Evolutionary conservation across 2,113 vertebrate species (phyloP), one percentile per base, ranked within the genome.

Genomic region (Lepus europaeus): DNA sequence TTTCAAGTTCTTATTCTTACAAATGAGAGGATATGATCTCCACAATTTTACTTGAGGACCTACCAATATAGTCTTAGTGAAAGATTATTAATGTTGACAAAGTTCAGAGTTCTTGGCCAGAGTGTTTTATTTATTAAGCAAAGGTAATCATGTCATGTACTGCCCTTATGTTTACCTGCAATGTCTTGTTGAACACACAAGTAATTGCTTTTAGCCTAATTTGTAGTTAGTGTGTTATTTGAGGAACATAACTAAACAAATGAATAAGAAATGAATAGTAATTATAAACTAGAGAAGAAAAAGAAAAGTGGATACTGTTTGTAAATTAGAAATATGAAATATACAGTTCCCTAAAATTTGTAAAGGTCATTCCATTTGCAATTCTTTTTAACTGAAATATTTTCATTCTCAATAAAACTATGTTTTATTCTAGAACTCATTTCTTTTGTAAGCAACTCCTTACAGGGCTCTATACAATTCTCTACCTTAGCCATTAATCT

Each of bases 401-500:
- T 93, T 93, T 59, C 31, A 69, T 87, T 31, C 56, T 91, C 20
- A 45, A 16, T 59, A 74, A 87, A n/a, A 66, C 64, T 68, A 12
- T 70, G 20, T 68, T 95, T 95, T 94, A 80, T 85, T 96, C 77
- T 83, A 87, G 45, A 96, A 63, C 68, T 79, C 61, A 56, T 53
- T 86, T 96, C 77, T 63, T 87, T 33, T 63, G 36, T 83, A 93
- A 85, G 69, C 12, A 66, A 86, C 76, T 88, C 17, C 45, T 92
- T 64, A 72, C 78, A 20, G 6, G 70, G 80, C 93, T 82, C n/a
- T 96, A 68, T 49, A 78, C 68, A 86, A 39, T 91, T 93, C 72
- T 94, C 83, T 94, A 53, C 80, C 86, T 91, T 29, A 89, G 91
- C 77, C 96, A 97, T 97, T 96, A 97, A 97, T 97, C 97, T 97